Conservation (phyloP, 2,888 invertebrate species). For the Cantharis lateralis region DNA sequence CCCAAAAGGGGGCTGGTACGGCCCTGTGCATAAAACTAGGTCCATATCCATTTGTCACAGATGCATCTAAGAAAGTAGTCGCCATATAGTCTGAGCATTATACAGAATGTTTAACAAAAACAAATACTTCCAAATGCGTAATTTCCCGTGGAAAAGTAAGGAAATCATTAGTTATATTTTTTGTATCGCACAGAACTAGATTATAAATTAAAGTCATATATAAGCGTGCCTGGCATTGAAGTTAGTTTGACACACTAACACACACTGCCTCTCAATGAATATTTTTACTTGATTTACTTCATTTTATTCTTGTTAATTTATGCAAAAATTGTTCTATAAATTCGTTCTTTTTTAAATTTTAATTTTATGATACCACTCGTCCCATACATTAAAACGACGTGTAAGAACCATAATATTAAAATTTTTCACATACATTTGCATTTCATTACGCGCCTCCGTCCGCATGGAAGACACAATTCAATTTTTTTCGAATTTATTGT, state of each 20-base stretch:
- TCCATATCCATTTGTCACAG: neutral
- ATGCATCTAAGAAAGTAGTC: conserved; percentile 30
- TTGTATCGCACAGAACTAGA: conserved; percentile 37
- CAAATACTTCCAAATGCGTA: conserved; percentile 43
- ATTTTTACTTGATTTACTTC: conserved; percentile 29
- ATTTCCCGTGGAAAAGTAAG: conserved; percentile 47
- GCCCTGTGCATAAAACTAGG: neutral
- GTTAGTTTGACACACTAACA: conserved; percentile 37
- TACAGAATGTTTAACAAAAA: conserved; percentile 37
- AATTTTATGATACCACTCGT: neutral
- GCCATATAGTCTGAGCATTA: conserved; percentile 34
- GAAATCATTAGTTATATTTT: conserved; percentile 49
- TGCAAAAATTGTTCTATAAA: conserved; percentile 18
- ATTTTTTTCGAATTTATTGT: conserved; percentile 1
- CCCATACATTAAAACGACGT: neutral
- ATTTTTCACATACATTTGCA: neutral
- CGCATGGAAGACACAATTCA: neutral
- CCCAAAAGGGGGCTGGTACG: no score
- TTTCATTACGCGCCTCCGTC: neutral
- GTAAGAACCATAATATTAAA: neutral
- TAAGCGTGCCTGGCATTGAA: conserved; percentile 41
- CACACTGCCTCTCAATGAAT: conserved; percentile 33
- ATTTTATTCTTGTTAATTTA: conserved; percentile 14
- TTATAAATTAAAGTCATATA: conserved; percentile 38
- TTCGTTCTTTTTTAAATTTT: conserved; percentile 4